phyloP scores from a whole-genome alignment of 2,888 invertebrate genomes.

The Ganaspis brasiliensis region DNA sequence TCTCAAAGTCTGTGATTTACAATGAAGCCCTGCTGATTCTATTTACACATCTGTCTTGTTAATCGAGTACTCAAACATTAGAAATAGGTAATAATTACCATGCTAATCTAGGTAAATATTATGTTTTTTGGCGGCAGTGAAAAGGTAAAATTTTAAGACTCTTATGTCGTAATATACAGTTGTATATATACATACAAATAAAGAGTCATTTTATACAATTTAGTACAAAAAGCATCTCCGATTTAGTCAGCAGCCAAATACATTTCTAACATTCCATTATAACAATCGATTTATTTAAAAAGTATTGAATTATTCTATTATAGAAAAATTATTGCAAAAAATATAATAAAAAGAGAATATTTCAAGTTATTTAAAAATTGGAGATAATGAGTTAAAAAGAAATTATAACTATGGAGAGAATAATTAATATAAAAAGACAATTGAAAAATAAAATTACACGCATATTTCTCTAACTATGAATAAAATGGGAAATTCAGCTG shows the following conservation, averaged over 20 bases:
- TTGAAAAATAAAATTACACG: no score
- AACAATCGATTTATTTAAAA: no score
- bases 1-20: neutral
- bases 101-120: conserved; percentile 63
- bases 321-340: no score
- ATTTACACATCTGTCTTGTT: conserved; percentile 23
- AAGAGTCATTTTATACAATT: conserved; percentile 66
- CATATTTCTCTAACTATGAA: no score
- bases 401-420: no score
- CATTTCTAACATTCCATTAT: conserved; percentile 40
- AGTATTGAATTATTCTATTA: no score
- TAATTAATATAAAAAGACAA: no score
- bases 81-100: conserved; percentile 18
- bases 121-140: conserved; percentile 78
- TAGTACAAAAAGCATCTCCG: conserved; percentile 68
- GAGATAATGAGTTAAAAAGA: no score
- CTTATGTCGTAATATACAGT: conserved; percentile 53
- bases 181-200: conserved; percentile 55
- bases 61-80: conserved; percentile 21
- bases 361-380: no score
- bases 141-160: conserved; percentile 73
- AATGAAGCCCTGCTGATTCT: conserved; percentile 28
- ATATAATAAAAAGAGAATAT: no score
- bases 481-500: neutral
- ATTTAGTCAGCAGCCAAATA: conserved; percentile 62